Evolutionary conservation across 2,888 invertebrate species (phyloP).

Genomic region (Microchrysa polita): DNA sequence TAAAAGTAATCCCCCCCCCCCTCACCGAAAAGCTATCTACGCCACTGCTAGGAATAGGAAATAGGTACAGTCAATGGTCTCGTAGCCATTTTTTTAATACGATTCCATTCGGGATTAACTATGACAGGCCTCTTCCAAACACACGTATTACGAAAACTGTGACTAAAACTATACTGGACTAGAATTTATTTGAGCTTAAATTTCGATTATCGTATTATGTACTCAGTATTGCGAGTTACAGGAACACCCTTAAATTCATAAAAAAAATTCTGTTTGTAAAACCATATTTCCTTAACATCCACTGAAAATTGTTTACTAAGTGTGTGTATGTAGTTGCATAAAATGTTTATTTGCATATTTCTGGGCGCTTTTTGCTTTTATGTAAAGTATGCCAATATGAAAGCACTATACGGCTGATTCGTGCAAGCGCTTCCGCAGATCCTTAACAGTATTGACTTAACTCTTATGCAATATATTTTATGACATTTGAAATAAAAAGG

Average conservation of each 20-base stretch:
- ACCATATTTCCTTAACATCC: constrained; percentile 1
- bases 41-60: too few species aligned
- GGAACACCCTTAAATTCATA: not conserved
- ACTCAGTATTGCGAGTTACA: too few species aligned
- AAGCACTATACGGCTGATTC: not conserved
- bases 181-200: too few species aligned
- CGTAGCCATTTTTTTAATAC: too few species aligned
- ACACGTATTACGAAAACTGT: too few species aligned
- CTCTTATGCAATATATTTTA: not conserved
- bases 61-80: too few species aligned
- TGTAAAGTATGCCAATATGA: not conserved
- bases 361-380: not conserved
- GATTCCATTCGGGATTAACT: too few species aligned
- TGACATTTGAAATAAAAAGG: not conserved
- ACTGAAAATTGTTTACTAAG: constrained; percentile 4
- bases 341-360: constrained; percentile 4
- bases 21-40: too few species aligned
- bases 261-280: not conserved
- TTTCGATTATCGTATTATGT: too few species aligned
- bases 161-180: too few species aligned
- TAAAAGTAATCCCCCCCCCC: too few species aligned
- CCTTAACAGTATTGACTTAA: not conserved
- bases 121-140: too few species aligned
- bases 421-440: not conserved
- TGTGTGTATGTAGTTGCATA: not conserved